These are phyloP conservation scores for Heliangelus exortis DNA, from an alignment of 2,797 vertebrate genomes.

Conservation along the genomic window DNA sequence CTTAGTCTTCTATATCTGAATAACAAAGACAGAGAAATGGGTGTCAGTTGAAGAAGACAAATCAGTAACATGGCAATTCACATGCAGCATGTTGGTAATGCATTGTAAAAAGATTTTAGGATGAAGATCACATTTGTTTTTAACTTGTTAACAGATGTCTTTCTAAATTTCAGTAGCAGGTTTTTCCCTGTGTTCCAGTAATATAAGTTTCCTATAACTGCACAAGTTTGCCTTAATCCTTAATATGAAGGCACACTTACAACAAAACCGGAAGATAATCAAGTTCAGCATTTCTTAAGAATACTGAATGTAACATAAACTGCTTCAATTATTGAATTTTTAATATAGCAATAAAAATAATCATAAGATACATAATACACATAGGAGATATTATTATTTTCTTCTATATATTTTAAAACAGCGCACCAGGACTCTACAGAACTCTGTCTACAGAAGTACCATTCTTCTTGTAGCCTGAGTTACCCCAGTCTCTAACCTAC, in stretches of 20 bases:
- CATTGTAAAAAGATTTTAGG: neutral
- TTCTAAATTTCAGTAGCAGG: neutral
- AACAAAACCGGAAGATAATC: neutral
- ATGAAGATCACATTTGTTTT: neutral
- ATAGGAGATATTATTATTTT: neutral
- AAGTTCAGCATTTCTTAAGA: neutral
- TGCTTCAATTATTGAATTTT: neutral
- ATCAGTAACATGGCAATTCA: neutral
- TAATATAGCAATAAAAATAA: neutral
- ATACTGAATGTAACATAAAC: neutral
- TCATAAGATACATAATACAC: neutral
- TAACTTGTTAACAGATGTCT: neutral
- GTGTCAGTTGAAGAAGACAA: neutral
- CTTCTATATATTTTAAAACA: neutral
- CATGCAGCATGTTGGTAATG: fast-evolving
- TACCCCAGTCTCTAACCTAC: neutral
- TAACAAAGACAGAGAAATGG: neutral
- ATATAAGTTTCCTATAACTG: neutral
- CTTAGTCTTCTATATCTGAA: neutral
- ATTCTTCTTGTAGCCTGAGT: neutral
- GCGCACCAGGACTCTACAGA: neutral
- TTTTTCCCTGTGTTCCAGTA: neutral
- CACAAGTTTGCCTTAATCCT: neutral
- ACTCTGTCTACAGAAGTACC: neutral
- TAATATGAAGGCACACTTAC: neutral